Conservation (phyloP, 23 tunicate genomes). For the Phallusia fumigata region DNA sequence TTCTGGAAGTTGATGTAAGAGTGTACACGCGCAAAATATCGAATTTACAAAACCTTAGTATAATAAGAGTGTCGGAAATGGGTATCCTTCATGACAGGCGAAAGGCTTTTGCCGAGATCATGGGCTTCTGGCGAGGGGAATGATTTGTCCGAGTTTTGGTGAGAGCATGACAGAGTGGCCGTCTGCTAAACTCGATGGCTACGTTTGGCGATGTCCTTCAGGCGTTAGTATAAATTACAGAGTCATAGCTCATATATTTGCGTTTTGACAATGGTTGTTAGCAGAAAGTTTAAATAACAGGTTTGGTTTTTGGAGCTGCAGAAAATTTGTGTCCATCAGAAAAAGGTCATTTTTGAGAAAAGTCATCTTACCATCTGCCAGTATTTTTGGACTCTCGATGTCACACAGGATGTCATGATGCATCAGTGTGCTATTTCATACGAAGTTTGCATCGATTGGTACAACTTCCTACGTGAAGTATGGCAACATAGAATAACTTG, state of each 20-base stretch:
- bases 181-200: not conserved
- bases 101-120: not conserved
- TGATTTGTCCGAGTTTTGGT: too few species aligned
- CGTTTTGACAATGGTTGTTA: too few species aligned
- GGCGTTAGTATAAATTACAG: too few species aligned
- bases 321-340: not conserved
- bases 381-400: constrained; percentile 1
- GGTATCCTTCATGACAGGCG: not conserved
- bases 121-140: not conserved
- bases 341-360: constrained; percentile 8
- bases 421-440: not conserved
- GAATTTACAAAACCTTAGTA: not conserved
- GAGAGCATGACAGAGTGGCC: not conserved
- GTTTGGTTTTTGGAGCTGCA: not conserved
- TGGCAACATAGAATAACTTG: too few species aligned
- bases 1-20: too few species aligned
- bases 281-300: too few species aligned
- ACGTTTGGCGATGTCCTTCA: not conserved
- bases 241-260: too few species aligned
- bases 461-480: not conserved
- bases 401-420: not conserved
- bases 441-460: not conserved
- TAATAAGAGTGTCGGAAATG: not conserved
- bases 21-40: too few species aligned
- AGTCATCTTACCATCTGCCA: not conserved